phyloP scores from a whole-genome alignment of 1,140 invertebrate genomes.

The Fopius arisanus region DNA sequence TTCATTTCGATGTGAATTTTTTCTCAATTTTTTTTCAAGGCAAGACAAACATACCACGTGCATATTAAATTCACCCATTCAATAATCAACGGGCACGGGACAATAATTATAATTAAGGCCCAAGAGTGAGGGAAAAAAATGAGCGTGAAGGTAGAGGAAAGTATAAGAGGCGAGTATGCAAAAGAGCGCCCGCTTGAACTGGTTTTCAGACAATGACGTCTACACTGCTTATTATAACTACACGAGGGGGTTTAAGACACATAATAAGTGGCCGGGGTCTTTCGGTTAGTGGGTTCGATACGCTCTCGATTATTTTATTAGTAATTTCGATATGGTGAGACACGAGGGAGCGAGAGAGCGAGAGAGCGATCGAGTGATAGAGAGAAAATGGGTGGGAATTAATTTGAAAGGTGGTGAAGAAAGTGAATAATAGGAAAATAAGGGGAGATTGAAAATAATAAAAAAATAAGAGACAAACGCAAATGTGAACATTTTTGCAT shows the following conservation, averaged over 20 bases:
- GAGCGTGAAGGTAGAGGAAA: neutral
- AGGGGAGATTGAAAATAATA: neutral
- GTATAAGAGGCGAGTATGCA: conserved; percentile 54
- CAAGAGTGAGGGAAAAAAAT: neutral
- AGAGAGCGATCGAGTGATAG: neutral
- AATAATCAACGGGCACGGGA: conserved; percentile 62
- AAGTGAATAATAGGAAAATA: neutral
- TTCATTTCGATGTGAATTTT: neutral
- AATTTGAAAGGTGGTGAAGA: neutral
- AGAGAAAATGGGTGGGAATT: neutral
- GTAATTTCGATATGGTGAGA: conserved; percentile 64
- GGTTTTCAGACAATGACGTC: conserved; percentile 61
- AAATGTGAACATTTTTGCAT: neutral
- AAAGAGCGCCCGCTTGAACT: conserved; percentile 55
- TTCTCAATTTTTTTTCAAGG: neutral
- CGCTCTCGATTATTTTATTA: conserved; percentile 57
- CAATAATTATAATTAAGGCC: conserved; percentile 58
- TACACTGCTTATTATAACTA: conserved; percentile 27
- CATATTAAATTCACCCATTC: conserved; percentile 55
- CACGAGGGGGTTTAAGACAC: conserved; percentile 34
- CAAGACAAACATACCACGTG: conserved; percentile 24
- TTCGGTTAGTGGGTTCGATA: conserved; percentile 45
- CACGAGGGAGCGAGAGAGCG: conserved; percentile 22
- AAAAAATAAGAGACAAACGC: neutral
- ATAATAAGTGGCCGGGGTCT: conserved; percentile 33